These are phyloP conservation scores for Dolichallabes microphthalmus DNA, from an alignment of 2,113 vertebrate species.

Conservation along the genomic window DNA sequence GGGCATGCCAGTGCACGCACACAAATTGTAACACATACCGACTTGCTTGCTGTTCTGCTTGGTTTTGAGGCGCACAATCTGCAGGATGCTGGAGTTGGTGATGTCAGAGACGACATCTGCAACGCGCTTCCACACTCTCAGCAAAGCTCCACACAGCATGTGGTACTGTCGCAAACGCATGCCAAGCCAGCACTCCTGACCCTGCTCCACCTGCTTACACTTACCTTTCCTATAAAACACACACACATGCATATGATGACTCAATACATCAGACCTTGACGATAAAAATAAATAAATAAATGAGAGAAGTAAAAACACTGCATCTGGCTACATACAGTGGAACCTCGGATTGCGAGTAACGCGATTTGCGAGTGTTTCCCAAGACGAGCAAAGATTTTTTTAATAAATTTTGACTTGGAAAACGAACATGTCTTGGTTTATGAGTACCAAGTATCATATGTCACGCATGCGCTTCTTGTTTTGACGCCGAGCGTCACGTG, in stretches of 20 bases:
- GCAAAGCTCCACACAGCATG: slow-evolving; percentile 91
- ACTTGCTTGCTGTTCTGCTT: slow-evolving; percentile 95
- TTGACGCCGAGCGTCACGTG: too few species aligned
- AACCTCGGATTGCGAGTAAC: too few species aligned
- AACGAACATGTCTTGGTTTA: too few species aligned
- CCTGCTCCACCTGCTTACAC: slow-evolving; percentile 87
- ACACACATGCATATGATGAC: neutral
- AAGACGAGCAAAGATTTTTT: too few species aligned
- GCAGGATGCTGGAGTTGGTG: slow-evolving; percentile 90
- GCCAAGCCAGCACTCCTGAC: slow-evolving; percentile 88
- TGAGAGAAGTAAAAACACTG: neutral
- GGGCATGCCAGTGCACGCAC: too few species aligned
- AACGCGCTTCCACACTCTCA: slow-evolving; percentile 91
- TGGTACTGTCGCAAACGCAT: slow-evolving; percentile 93
- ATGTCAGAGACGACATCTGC: slow-evolving; percentile 87
- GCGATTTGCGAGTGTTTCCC: too few species aligned
- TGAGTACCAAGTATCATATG: too few species aligned
- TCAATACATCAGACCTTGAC: neutral
- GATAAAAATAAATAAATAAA: neutral
- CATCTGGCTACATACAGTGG: neutral
- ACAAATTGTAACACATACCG: slow-evolving; percentile 71
- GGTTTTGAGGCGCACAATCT: slow-evolving; percentile 96
- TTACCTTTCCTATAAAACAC: slow-evolving; percentile 79
- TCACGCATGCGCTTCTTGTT: too few species aligned
- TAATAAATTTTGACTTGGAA: too few species aligned